Conservation (phyloP, 1,140 invertebrate genomes). For the Tetranychus urticae region DNA sequence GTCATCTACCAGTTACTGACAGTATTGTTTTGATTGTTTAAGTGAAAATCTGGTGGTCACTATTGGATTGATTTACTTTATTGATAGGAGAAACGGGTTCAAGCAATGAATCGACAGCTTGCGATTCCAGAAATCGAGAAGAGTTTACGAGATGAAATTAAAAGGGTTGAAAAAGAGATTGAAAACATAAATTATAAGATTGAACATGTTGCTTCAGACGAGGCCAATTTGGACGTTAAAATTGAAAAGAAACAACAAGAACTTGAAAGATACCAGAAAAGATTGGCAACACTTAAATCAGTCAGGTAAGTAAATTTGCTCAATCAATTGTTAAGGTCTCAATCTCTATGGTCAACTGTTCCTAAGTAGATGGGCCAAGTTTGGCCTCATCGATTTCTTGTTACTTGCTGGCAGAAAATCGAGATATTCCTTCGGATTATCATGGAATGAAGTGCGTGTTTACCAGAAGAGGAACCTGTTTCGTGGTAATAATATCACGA, state of each 20-base stretch:
- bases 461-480: too few relatives aligned
- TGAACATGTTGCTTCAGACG: constrained; percentile 55
- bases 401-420: too few relatives aligned
- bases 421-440: too few relatives aligned
- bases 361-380: too few relatives aligned
- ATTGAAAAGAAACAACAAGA: constrained; percentile 72
- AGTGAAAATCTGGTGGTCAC: background rate
- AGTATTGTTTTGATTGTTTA: too few relatives aligned
- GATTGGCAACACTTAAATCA: constrained; percentile 66
- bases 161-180: constrained; percentile 39
- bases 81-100: constrained; percentile 29
- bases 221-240: constrained; percentile 64
- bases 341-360: too few relatives aligned
- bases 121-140: constrained; percentile 59
- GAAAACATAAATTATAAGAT: constrained; percentile 43
- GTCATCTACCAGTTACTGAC: too few relatives aligned
- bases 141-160: constrained; percentile 40
- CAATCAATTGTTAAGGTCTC: too few relatives aligned
- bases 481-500: background rate
- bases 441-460: too few relatives aligned
- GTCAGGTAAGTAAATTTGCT: constrained; percentile 33
- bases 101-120: constrained; percentile 43
- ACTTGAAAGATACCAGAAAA: constrained; percentile 71
- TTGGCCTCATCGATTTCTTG: too few relatives aligned
- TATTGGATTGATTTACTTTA: background rate